Conservation (phyloP, 2,113 vertebrate genomes). For the Solea senegalensis region DNA sequence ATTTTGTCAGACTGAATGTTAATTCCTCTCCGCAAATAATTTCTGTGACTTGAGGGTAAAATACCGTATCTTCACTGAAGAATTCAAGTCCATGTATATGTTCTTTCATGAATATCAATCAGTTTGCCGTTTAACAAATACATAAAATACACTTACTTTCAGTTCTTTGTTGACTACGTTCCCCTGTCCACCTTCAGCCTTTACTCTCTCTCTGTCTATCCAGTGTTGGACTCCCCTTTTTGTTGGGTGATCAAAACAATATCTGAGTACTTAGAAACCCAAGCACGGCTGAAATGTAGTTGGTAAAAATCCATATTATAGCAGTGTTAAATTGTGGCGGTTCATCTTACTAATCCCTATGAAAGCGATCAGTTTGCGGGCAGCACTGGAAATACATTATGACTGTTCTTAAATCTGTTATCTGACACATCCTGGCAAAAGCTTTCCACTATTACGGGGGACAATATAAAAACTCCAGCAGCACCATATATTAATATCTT, state of each 20-base stretch:
- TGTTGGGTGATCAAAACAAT: slow-evolving; percentile 65
- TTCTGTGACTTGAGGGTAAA: too few relatives aligned
- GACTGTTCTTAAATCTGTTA: slow-evolving; percentile 60
- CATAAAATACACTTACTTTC: slow-evolving; percentile 37
- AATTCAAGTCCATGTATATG: too few relatives aligned
- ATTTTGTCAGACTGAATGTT: too few relatives aligned
- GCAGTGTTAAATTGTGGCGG: slow-evolving; percentile 30
- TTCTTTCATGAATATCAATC: too few relatives aligned
- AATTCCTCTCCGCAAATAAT: too few relatives aligned
- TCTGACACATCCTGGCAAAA: slow-evolving; percentile 34
- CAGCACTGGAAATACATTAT: slow-evolving; percentile 65
- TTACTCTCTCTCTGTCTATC: slow-evolving; percentile 33
- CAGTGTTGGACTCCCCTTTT: slow-evolving; percentile 60
- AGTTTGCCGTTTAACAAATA: not conserved
- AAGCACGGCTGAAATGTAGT: slow-evolving; percentile 58
- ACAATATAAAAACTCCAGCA: slow-evolving; percentile 27
- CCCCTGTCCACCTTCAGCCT: slow-evolving; percentile 24
- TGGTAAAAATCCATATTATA: slow-evolving; percentile 64
- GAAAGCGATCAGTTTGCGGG: slow-evolving; percentile 70
- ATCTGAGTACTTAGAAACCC: slow-evolving; percentile 45
- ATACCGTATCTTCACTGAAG: too few relatives aligned
- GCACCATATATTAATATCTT: not conserved
- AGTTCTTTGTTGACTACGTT: not conserved
- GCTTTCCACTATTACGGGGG: slow-evolving; percentile 34
- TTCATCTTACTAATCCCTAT: slow-evolving; percentile 62